A percentile compares a stretch with the other conserved stretches of the same genome.
These are phyloP conservation scores for Listronotus bonariensis DNA, from an alignment of 1,140 invertebrate genomes.

Conservation along the genomic window DNA sequence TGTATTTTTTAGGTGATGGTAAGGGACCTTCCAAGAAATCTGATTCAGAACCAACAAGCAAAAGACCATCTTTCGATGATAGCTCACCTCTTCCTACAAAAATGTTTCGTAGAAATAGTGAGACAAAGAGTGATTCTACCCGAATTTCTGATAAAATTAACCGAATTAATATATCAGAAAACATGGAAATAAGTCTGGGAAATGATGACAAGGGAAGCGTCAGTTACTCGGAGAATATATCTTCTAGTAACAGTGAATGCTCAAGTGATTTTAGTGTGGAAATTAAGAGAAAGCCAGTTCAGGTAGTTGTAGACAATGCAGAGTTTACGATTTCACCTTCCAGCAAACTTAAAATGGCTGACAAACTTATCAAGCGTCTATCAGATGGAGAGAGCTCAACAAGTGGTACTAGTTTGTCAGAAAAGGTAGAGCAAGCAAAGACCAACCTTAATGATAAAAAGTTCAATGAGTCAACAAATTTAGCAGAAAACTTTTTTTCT, in stretches of 20 bases:
- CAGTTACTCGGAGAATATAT: slow-evolving; percentile 31
- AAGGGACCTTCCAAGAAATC: neutral
- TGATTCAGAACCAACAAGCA: slow-evolving; percentile 12
- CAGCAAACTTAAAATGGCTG: slow-evolving; percentile 44
- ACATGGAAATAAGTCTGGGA: slow-evolving; percentile 42
- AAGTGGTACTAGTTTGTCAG: neutral
- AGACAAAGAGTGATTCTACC: slow-evolving; percentile 43
- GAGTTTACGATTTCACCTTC: slow-evolving; percentile 43
- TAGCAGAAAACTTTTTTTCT: too few relatives aligned
- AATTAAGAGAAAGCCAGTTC: slow-evolving; percentile 41
- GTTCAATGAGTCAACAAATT: neutral
- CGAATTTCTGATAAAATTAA: slow-evolving; percentile 46
- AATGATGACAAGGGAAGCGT: slow-evolving; percentile 35
- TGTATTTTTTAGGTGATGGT: neutral
- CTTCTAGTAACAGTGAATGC: slow-evolving; percentile 33
- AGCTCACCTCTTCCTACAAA: slow-evolving; percentile 14
- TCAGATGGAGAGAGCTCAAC: slow-evolving; percentile 18
- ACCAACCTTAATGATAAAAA: slow-evolving; percentile 3
- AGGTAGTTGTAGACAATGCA: slow-evolving; percentile 41
- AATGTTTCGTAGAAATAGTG: slow-evolving; percentile 41
- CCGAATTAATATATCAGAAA: slow-evolving; percentile 39
- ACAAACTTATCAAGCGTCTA: slow-evolving; percentile 46
- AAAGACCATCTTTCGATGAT: slow-evolving; percentile 9
- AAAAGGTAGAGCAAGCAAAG: slow-evolving; percentile 20
- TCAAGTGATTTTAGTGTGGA: slow-evolving; percentile 36